Percentiles rank a stretch among this genome's conserved stretches.
These are phyloP conservation scores for Chelonus formosanus DNA, from an alignment of 2,888 invertebrate genomes.

Conservation along the genomic window DNA sequence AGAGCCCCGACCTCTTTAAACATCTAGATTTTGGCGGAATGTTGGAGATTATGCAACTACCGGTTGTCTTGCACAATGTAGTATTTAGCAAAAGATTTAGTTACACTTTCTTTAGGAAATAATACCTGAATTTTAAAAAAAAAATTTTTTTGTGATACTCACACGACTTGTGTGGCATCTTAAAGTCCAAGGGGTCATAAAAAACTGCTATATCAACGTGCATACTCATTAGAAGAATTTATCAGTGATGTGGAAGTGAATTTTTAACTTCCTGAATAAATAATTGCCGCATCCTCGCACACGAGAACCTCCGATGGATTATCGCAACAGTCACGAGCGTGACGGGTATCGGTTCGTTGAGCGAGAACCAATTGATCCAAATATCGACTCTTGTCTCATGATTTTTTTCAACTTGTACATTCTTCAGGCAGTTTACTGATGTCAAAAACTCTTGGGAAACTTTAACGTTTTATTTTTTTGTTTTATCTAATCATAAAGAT, in stretches of 20 bases:
- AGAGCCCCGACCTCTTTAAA: constrained; percentile 1
- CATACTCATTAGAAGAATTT: background rate
- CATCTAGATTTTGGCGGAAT: constrained; percentile 31
- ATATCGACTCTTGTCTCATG: constrained; percentile 33
- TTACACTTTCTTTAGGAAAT: background rate
- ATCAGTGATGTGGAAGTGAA: background rate
- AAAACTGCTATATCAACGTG: background rate
- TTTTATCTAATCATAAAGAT: too few relatives aligned
- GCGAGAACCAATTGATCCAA: constrained; percentile 42
- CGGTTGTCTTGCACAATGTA: constrained; percentile 24
- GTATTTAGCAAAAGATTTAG: constrained; percentile 12
- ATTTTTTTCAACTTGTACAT: background rate
- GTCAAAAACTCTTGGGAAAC: too few relatives aligned
- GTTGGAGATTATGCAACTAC: constrained; percentile 22
- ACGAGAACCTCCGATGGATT: constrained; percentile 20
- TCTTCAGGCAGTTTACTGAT: too few relatives aligned
- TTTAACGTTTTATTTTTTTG: too few relatives aligned
- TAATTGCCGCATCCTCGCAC: constrained; percentile 43
- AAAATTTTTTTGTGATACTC: too few relatives aligned
- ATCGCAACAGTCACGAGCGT: constrained; percentile 36
- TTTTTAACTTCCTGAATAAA: constrained; percentile 27
- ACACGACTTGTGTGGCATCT: constrained; percentile 2
- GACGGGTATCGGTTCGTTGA: constrained; percentile 34
- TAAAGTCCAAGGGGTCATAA: background rate
- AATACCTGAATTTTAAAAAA: too few relatives aligned